Evolutionary conservation across 1,140 invertebrate genomes (phyloP).

Genomic region (Scaptomyza graminum): DNA sequence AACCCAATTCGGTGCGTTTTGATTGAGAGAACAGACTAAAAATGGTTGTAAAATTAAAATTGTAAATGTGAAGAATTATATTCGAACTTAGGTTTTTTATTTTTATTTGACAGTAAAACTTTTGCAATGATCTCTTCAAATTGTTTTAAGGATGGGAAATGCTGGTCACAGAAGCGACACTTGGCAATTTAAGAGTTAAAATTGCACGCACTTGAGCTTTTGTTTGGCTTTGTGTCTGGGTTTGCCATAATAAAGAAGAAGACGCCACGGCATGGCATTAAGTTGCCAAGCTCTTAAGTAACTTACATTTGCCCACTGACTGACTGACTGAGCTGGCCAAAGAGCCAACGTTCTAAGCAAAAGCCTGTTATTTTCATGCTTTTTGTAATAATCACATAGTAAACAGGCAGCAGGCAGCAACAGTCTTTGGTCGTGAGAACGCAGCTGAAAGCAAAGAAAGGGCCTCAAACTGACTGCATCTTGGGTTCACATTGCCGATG

Average conservation of each 20-base stretch:
- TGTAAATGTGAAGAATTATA: background rate
- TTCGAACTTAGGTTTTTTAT: too few species aligned
- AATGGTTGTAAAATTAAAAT: background rate
- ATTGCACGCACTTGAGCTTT: conserved; percentile 51
- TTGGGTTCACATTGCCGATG: conserved; percentile 11
- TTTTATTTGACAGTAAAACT: too few species aligned
- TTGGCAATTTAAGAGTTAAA: conserved; percentile 50
- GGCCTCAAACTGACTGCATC: conserved; percentile 58
- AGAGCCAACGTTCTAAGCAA: conserved; percentile 59
- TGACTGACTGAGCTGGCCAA: conserved; percentile 31
- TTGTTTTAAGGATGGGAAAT: too few species aligned
- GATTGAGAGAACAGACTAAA: background rate
- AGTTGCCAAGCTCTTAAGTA: conserved; percentile 70
- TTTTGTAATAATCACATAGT: conserved; percentile 79
- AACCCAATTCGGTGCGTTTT: conserved; percentile 22
- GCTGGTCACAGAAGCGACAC: conserved; percentile 30
- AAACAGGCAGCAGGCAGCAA: conserved; percentile 59
- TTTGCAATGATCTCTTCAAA: background rate
- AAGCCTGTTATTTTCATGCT: conserved; percentile 76
- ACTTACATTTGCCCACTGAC: conserved; percentile 56
- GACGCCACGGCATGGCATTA: conserved; percentile 34
- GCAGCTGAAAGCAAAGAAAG: conserved; percentile 66
- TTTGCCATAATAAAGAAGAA: conserved; percentile 41
- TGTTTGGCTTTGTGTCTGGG: conserved; percentile 60
- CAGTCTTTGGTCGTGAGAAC: conserved; percentile 57